A percentile compares a stretch with the other conserved stretches of the same genome.
Evolutionary conservation across 2,797 vertebrate genomes (phyloP).

Genomic region (Tiaroga cobitis): DNA sequence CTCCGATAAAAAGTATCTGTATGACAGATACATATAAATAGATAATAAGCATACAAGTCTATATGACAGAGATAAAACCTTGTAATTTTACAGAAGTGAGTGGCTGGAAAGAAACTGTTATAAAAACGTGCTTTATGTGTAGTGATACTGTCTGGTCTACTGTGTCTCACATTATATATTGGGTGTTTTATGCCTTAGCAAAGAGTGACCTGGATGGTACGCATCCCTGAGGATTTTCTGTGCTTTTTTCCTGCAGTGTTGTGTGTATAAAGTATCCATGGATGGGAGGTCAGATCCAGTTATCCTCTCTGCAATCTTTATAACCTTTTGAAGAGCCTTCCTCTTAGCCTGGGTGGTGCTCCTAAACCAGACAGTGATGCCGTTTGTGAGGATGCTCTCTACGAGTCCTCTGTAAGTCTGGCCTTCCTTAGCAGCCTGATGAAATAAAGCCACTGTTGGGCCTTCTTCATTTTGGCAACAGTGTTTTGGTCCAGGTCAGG

Average conservation of each 20-base stretch:
- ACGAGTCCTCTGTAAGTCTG: background rate
- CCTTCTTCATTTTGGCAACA: background rate
- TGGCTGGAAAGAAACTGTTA: too few relatives aligned
- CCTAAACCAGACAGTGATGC: background rate
- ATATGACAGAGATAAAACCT: too few relatives aligned
- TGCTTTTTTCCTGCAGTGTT: background rate
- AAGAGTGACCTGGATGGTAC: too few relatives aligned
- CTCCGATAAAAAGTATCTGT: too few relatives aligned
- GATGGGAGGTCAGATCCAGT: background rate
- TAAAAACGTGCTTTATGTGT: too few relatives aligned
- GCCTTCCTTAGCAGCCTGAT: background rate
- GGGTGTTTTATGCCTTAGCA: background rate
- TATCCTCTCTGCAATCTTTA: background rate
- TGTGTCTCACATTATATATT: background rate
- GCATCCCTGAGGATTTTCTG: background rate
- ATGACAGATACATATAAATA: too few relatives aligned
- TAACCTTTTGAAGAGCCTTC: background rate
- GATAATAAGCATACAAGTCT: too few relatives aligned
- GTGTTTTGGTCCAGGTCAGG: background rate
- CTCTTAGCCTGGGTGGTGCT: background rate
- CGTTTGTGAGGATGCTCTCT: too few relatives aligned
- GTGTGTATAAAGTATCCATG: background rate
- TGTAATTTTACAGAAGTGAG: too few relatives aligned
- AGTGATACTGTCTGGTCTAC: background rate
- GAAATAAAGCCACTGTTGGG: background rate